phyloP scores from a whole-genome alignment of 2,797 vertebrate genomes.

The Loris lydekkerianus region DNA sequence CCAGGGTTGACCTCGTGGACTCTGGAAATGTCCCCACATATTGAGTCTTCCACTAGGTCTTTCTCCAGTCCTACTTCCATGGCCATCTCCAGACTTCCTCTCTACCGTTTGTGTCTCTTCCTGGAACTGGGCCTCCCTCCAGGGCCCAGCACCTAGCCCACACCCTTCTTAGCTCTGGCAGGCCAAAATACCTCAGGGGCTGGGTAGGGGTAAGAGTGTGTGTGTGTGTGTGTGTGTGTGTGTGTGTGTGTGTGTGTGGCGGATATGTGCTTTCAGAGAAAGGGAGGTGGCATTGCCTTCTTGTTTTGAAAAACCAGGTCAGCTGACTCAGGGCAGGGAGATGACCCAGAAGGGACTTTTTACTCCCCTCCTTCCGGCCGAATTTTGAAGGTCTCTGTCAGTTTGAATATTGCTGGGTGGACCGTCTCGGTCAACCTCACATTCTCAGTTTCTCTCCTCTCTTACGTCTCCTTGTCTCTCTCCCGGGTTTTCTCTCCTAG shows the following conservation, averaged over 20 bases:
- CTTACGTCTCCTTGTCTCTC: fast-evolving
- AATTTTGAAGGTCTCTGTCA: conserved; percentile 45
- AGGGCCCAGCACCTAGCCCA: not conserved
- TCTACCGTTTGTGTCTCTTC: not conserved
- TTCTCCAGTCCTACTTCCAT: not conserved
- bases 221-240: not conserved
- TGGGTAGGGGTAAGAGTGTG: not conserved
- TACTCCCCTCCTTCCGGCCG: not conserved
- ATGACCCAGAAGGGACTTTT: conserved; percentile 42
- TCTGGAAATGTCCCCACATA: not conserved
- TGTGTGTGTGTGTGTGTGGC: not conserved
- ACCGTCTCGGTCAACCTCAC: not conserved
- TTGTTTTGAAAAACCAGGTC: conserved; percentile 55
- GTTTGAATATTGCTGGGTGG: not conserved
- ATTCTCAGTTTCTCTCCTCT: not conserved
- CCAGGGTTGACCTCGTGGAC: not conserved
- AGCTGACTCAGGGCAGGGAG: conserved; percentile 11
- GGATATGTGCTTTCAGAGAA: not conserved
- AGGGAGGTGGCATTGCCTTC: conserved; percentile 2
- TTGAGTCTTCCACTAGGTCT: not conserved
- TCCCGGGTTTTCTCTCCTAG: conserved; percentile 70
- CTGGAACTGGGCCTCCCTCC: not conserved
- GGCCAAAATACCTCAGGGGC: not conserved
- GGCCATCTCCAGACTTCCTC: not conserved
- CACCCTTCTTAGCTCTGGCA: not conserved